A percentile compares a stretch with the other conserved stretches of the same genome.
Evolutionary conservation across 2,113 vertebrate species (phyloP).

Genomic region (Heloderma charlesbogerti): DNA sequence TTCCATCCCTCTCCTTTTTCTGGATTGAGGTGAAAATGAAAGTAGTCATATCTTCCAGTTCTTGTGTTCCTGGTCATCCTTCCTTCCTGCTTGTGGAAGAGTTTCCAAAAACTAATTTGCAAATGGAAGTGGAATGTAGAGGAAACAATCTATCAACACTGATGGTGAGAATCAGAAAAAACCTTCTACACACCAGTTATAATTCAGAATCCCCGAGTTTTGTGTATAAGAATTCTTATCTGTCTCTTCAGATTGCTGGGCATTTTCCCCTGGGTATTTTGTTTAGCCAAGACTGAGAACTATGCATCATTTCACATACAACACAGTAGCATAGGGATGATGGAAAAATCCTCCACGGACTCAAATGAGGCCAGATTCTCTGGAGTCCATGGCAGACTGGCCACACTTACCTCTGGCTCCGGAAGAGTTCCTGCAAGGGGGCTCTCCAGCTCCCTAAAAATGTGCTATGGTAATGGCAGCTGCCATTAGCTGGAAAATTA

Average conservation of each 20-base stretch:
- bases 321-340: background rate
- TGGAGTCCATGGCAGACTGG: no score
- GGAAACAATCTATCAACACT: background rate
- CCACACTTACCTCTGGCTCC: no score
- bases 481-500: no score
- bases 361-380: no score
- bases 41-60: background rate
- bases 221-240: background rate
- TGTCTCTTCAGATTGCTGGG: background rate
- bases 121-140: background rate
- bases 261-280: background rate
- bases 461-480: no score
- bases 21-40: background rate
- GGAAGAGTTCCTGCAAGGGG: no score
- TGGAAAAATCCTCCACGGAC: no score
- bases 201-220: background rate
- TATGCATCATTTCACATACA: background rate
- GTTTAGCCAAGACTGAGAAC: background rate
- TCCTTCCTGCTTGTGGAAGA: background rate
- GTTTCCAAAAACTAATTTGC: background rate
- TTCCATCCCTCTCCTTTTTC: background rate
- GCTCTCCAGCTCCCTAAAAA: no score
- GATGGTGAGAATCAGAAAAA: background rate
- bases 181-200: background rate
- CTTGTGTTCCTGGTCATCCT: background rate